Base-by-base conservation (phyloP, 2,888 invertebrate species). In the Sesia bembeciformis region DNA sequence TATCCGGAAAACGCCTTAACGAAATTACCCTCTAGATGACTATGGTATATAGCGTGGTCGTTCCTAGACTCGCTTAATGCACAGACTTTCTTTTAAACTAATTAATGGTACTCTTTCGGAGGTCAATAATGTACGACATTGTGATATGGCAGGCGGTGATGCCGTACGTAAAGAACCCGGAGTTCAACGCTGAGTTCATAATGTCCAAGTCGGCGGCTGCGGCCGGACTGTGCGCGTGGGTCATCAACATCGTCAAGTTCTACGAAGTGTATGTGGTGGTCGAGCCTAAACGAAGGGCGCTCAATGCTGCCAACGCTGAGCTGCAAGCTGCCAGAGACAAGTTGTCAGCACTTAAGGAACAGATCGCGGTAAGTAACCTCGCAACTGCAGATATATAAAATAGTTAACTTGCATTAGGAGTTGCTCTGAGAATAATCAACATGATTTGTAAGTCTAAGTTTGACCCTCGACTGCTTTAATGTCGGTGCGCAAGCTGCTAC, bases 181-280 rank as follows among this genome's bases (percentile, higher is more conserved):
- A 97, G 63, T 98, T 98, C 77, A 93, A 93, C 63, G 93, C 96
- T 0, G 96, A 96, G 46, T 93, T 95, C 62, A 95, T 98, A 68
- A 80, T 93, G 63, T 91, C 93, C 0, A 98, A 98, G 82, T 98
- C 98, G 0, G 91, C 92, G 41, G 98, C 98, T 8, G 98, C 98
- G 38, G 96, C 97, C 54, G 96, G 98, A 39, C 89, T 98, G 5
- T 98, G 97, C 73, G 94, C 97, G 2, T 98, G 98, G 97, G 98
- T 96, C 3, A 94, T 97, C 63, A 98, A 98, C 81, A 97, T 98
- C 62, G 91, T 95, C 74, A 94, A 92, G 66, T 98, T 96, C 84
- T 95, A 96, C 83, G 94, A 96, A 54, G 96, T 98, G 40, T 97
- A 94, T 81, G 94, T 96, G 58, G 94, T 96, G 42, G 98, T 98